These are phyloP conservation scores for Gastrophysa polygoni DNA, from an alignment of 2,888 invertebrate genomes.

Conservation along the genomic window DNA sequence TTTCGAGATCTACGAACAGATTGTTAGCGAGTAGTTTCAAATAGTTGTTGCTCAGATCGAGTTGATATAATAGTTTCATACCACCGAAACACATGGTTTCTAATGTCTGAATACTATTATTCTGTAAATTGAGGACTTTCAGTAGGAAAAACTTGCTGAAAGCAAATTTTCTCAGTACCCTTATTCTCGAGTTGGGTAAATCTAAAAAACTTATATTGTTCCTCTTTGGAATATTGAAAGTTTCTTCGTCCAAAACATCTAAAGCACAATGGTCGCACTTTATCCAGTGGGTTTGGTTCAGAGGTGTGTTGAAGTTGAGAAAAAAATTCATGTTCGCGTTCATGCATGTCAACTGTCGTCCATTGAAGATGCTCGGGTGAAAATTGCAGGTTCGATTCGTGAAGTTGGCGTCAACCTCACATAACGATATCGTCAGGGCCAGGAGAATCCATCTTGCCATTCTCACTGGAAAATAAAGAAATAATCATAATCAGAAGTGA, in stretches of 20 bases:
- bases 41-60: slow-evolving; percentile 52
- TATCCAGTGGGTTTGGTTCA: slow-evolving; percentile 53
- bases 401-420: slow-evolving; percentile 35
- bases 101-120: slow-evolving; percentile 53
- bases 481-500: no score
- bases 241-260: slow-evolving; percentile 47
- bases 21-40: slow-evolving; percentile 50
- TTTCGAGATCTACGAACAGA: slow-evolving; percentile 53
- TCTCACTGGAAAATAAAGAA: slow-evolving; percentile 42
- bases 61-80: slow-evolving; percentile 49
- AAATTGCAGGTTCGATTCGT: slow-evolving; percentile 42
- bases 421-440: slow-evolving; percentile 35
- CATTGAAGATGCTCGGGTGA: slow-evolving; percentile 43
- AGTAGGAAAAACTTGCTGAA: slow-evolving; percentile 51
- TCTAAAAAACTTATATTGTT: slow-evolving; percentile 51
- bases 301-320: slow-evolving; percentile 43
- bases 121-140: slow-evolving; percentile 51
- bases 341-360: slow-evolving; percentile 51
- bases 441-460: slow-evolving; percentile 51
- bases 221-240: slow-evolving; percentile 49
- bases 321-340: slow-evolving; percentile 50
- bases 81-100: slow-evolving; percentile 54
- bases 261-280: slow-evolving; percentile 52
- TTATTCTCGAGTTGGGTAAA: slow-evolving; percentile 45
- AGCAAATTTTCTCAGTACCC: slow-evolving; percentile 45